Percentiles rank a stretch among this genome's conserved stretches.
phyloP scores from a whole-genome alignment of 2,888 invertebrate species.

The Micropterix aruncella region DNA sequence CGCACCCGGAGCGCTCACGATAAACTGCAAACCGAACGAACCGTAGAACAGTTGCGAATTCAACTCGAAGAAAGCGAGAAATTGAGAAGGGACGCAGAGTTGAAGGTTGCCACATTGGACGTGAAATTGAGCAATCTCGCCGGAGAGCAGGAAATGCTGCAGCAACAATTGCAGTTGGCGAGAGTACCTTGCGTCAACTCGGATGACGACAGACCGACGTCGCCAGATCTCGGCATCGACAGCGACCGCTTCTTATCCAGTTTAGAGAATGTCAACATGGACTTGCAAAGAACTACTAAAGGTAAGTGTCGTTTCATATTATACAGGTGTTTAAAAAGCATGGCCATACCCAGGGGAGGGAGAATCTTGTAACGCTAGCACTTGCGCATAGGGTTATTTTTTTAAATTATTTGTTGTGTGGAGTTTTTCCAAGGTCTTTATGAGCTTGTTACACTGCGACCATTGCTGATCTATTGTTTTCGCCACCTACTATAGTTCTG shows the following conservation, averaged over 20 bases:
- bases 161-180: conserved; percentile 7
- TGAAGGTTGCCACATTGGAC: conserved; percentile 31
- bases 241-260: conserved; percentile 62
- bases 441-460: no score
- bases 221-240: conserved; percentile 83
- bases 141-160: conserved; percentile 18
- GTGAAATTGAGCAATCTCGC: conserved; percentile 22
- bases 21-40: conserved; percentile 48
- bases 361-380: no score
- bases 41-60: conserved; percentile 40
- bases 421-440: no score
- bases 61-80: conserved; percentile 25
- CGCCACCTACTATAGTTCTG: no score
- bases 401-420: no score
- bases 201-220: conserved; percentile 39
- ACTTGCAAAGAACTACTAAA: not conserved
- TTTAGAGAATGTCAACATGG: conserved; percentile 25
- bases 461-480: no score
- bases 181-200: conserved; percentile 13
- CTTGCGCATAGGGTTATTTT: no score
- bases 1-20: conserved; percentile 60
- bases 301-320: not conserved
- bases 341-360: no score
- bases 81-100: conserved; percentile 25
- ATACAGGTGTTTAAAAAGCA: no score